A percentile compares a stretch with the other conserved stretches of the same genome.
phyloP scores from a whole-genome alignment of 2,888 invertebrate species.

The Caenorhabditis imperialis region DNA sequence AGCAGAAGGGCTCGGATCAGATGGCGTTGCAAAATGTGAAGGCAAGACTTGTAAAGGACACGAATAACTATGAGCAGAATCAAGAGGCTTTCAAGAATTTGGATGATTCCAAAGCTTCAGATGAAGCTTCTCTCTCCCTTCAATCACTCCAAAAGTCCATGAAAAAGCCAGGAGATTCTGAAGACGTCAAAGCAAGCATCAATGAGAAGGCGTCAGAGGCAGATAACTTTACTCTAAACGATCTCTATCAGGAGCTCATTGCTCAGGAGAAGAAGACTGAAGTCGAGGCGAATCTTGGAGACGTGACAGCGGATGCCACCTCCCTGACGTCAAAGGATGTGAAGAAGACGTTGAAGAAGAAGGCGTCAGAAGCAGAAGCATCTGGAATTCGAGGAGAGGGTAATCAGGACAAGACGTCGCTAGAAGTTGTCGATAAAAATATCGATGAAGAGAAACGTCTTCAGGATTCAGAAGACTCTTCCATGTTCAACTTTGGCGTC shows the following conservation, averaged over 20 bases:
- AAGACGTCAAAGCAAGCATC: slow-evolving; percentile 11
- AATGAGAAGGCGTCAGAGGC: slow-evolving; percentile 4
- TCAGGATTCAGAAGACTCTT: background rate
- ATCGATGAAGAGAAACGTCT: background rate
- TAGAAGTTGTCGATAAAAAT: slow-evolving; percentile 13
- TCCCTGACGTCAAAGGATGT: slow-evolving; percentile 26
- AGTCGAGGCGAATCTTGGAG: slow-evolving; percentile 11
- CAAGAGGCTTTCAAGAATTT: slow-evolving; percentile 1
- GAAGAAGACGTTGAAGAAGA: slow-evolving; percentile 37
- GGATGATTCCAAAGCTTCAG: background rate
- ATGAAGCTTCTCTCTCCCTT: slow-evolving; percentile 5
- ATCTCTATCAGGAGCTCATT: slow-evolving; percentile 37
- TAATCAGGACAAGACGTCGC: slow-evolving; percentile 4
- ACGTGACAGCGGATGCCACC: slow-evolving; percentile 21
- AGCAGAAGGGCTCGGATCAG: no score
- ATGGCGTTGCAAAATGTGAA: no score
- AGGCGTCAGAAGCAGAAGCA: slow-evolving; percentile 13
- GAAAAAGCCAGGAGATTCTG: slow-evolving; percentile 17
- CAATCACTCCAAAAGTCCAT: slow-evolving; percentile 24
- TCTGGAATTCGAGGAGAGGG: background rate
- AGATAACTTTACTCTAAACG: slow-evolving; percentile 25
- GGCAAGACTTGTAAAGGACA: no score
- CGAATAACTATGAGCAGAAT: background rate
- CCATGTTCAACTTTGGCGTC: slow-evolving; percentile 28
- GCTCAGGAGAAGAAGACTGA: slow-evolving; percentile 13